Evolutionary conservation across 2,113 vertebrate species (phyloP), one percentile per base, ranked within the genome.

Genomic region (Seriola rivoliana): DNA sequence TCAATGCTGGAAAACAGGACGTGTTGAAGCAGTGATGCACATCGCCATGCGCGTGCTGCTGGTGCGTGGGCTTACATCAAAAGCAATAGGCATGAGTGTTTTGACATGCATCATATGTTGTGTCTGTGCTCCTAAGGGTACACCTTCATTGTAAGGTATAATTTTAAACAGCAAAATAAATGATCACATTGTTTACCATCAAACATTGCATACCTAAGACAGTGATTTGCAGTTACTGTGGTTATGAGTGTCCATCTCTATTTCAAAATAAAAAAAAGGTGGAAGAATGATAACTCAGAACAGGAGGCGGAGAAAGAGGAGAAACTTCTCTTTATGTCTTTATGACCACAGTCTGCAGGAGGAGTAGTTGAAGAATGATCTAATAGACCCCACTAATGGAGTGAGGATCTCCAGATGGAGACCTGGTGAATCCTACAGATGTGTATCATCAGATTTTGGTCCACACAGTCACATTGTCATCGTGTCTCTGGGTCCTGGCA

Each of bases 1-100:
- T 78, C 59, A 77, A 6, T 36, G 54, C 75, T 50, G 69, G 48
- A 32, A 85, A 82, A 76, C 55, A 55, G 71, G 74, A 82, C 48
- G 38, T 40, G 50, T 32, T 4, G 21, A 67, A 38, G 65, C 44
- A 1, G n/a, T 75, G 71, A 81, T 71, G 62, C 66, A 40, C 58
- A 42, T 50, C 7, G 4, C 11, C 23, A 16, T 82, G 68, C 40
- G 6, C 40, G 44, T 50, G 63, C 10, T 9, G 29, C 17, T 29
- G 34, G 5, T 62, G 14, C 54, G 44, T 64, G 52, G 44, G 36
- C 42, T 68, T 29, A 11, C 55, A 42, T 23, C 12, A 46, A 40
- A 78, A 62, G 75, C 25, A 75, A 65, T 23, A 64, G 32, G 32
- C 1, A 11, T 8, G 21, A n/a, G 19, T 9, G 59, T 78, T 62